Percentiles rank a stretch among this genome's conserved stretches.
Conservation (phyloP, 2,797 vertebrate genomes). For the Monodelphis domestica region DNA sequence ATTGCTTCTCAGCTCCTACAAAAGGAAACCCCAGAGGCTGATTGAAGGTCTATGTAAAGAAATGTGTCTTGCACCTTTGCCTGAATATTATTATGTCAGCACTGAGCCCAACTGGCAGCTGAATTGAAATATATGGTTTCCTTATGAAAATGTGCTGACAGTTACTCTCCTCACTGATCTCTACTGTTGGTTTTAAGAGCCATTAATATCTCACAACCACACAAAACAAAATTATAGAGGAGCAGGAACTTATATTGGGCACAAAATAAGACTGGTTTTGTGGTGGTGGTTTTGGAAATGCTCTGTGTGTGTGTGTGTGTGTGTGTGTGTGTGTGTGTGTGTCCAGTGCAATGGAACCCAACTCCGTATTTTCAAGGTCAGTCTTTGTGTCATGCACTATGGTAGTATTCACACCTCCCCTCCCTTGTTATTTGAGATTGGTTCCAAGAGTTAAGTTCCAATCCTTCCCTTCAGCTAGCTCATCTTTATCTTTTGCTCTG, state of each 20-base stretch:
- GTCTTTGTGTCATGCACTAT: background rate
- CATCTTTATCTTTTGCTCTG: background rate
- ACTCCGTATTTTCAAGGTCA: background rate
- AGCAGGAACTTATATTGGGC: slow-evolving; percentile 43
- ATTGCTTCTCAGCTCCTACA: background rate
- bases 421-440: fast-evolving
- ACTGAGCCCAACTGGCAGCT: background rate
- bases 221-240: slow-evolving; percentile 63
- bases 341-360: background rate
- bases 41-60: slow-evolving; percentile 6
- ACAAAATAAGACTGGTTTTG: background rate
- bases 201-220: slow-evolving; percentile 63
- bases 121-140: slow-evolving; percentile 45
- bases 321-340: background rate
- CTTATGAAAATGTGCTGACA: slow-evolving; percentile 60
- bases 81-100: slow-evolving; percentile 58
- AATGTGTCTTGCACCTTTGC: slow-evolving; percentile 31
- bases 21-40: background rate
- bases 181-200: slow-evolving; percentile 52
- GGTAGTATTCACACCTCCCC: background rate
- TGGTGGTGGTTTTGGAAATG: background rate
- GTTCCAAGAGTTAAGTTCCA: background rate
- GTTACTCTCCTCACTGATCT: slow-evolving; percentile 56
- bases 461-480: background rate
- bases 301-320: background rate